Evolutionary conservation across 92 coral and sea anemone species (phyloP).

Genomic region (Plumapathes pennacea): DNA sequence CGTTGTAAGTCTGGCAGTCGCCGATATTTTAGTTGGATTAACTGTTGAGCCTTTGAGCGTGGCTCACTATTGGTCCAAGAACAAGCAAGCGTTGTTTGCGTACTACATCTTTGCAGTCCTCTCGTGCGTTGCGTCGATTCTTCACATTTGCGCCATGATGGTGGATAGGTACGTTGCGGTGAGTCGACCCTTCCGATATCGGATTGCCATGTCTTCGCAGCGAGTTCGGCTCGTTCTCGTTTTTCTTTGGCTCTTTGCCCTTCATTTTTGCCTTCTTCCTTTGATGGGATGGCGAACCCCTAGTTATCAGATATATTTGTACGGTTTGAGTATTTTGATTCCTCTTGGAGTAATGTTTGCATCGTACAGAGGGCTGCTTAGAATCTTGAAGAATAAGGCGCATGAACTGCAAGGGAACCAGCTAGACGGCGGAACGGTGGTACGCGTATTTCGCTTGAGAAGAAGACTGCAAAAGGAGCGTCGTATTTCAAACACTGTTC

Average conservation of each 20-base stretch:
- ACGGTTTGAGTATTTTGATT: constrained; percentile 55
- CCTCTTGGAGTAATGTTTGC: constrained; percentile 64
- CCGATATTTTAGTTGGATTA: constrained; percentile 77
- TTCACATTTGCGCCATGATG: constrained; percentile 69
- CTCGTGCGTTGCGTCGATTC: constrained; percentile 79
- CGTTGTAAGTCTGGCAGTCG: constrained; percentile 67
- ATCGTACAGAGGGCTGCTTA: constrained; percentile 62
- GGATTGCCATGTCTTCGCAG: constrained; percentile 38
- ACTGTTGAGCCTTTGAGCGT: constrained; percentile 82
- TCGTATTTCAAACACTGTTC: constrained; percentile 69
- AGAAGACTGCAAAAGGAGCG: constrained; percentile 62
- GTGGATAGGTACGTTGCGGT: constrained; percentile 77
- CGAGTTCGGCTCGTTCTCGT: constrained; percentile 54
- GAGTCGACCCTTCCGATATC: constrained; percentile 67
- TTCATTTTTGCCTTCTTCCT: constrained; percentile 77
- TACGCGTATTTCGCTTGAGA: constrained; percentile 32
- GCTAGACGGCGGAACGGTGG: constrained; percentile 40
- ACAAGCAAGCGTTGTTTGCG: constrained; percentile 54
- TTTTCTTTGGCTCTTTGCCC: constrained; percentile 60
- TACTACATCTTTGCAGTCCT: constrained; percentile 74
- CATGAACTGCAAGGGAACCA: constrained; percentile 18
- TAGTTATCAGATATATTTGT: constrained; percentile 70
- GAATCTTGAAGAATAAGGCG: constrained; percentile 53
- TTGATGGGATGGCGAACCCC: constrained; percentile 73
- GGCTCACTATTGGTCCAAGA: constrained; percentile 59